A percentile compares a stretch with the other conserved stretches of the same genome.
Evolutionary conservation across 2,888 invertebrate species (phyloP).

Genomic region (Subacronicta megacephala): DNA sequence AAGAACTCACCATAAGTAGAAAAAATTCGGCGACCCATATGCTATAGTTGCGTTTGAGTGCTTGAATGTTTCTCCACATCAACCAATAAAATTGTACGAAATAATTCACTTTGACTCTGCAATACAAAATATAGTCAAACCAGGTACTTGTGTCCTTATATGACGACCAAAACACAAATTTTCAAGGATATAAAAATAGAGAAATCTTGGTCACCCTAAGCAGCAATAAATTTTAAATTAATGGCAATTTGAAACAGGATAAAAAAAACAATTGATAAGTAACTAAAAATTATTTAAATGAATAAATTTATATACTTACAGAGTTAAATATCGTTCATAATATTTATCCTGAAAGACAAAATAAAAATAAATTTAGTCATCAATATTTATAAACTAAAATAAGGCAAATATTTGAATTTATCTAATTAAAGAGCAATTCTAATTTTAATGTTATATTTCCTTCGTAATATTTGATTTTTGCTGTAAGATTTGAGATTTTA

Average conservation of each 20-base stretch:
- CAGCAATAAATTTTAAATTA: too few relatives aligned
- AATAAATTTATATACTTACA: too few relatives aligned
- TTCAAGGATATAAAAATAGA: too few relatives aligned
- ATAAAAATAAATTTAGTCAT: neutral
- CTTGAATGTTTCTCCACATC: constrained; percentile 91
- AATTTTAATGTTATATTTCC: constrained; percentile 5
- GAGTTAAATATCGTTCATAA: constrained; percentile 85
- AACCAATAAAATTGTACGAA: constrained; percentile 92
- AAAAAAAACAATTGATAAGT: too few relatives aligned
- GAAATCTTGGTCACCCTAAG: too few relatives aligned
- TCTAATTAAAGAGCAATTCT: constrained; percentile 5
- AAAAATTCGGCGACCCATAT: constrained; percentile 90
- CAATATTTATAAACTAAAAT: constrained; percentile 3
- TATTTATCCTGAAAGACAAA: constrained; percentile 82
- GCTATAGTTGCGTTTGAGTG: constrained; percentile 91
- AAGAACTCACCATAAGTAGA: constrained; percentile 88
- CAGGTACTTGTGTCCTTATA: too few relatives aligned
- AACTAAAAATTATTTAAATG: too few relatives aligned
- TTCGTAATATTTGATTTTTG: constrained; percentile 12
- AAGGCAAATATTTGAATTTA: constrained; percentile 3
- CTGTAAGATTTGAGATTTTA: constrained; percentile 9
- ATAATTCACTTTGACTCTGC: constrained; percentile 89
- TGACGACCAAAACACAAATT: neutral
- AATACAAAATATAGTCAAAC: constrained; percentile 51
- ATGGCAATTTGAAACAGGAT: too few relatives aligned